These are phyloP conservation scores for Calliopum simillimum DNA, from an alignment of 2,888 invertebrate genomes.

Conservation along the genomic window DNA sequence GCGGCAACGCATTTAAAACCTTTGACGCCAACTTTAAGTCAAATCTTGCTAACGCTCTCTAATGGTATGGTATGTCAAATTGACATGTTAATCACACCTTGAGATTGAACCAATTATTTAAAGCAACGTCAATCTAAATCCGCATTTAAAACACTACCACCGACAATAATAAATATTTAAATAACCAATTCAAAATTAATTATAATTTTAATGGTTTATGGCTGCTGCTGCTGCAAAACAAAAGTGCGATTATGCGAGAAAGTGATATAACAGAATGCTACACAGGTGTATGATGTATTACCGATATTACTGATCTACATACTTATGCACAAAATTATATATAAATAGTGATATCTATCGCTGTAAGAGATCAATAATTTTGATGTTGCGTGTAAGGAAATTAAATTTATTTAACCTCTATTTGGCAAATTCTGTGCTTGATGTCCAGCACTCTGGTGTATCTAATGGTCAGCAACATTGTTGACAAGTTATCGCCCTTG, in stretches of 20 bases:
- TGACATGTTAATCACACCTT: constrained; percentile 20
- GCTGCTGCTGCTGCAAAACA: not conserved
- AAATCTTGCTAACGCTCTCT: no score
- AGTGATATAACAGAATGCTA: no score
- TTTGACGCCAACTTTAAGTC: no score
- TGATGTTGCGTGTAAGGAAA: not conserved
- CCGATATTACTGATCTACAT: no score
- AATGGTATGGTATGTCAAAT: not conserved
- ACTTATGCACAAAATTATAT: constrained; percentile 9
- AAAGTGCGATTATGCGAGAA: no score
- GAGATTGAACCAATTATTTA: constrained; percentile 2
- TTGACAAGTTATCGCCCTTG: no score
- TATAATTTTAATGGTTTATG: constrained; percentile 6
- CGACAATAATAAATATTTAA: constrained; percentile 25
- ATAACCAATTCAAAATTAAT: constrained; percentile 15
- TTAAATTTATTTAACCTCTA: no score
- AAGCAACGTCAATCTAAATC: constrained; percentile 7
- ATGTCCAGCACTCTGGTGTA: no score
- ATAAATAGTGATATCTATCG: not conserved
- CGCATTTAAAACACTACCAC: not conserved
- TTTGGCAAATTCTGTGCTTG: no score
- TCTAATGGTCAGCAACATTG: no score
- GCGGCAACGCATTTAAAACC: no score
- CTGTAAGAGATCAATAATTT: not conserved
- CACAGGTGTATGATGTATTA: not conserved